Evolutionary conservation across 1,140 invertebrate genomes (phyloP).

Genomic region (Drosophila nigromelanica): DNA sequence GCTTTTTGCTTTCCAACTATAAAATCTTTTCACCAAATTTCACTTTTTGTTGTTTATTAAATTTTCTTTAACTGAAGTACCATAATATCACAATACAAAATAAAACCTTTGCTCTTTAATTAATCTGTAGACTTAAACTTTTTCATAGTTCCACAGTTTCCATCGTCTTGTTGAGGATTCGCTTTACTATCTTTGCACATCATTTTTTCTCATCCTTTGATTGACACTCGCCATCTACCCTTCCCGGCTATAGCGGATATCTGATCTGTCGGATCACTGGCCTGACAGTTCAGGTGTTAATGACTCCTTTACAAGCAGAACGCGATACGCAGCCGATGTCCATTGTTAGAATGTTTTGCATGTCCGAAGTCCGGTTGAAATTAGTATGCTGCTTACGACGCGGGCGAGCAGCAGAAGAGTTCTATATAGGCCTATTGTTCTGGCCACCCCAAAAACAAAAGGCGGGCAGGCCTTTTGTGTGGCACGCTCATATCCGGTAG

Average conservation of each 20-base stretch:
- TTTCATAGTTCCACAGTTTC: not conserved
- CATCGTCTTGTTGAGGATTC: not conserved
- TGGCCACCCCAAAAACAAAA: conserved; percentile 59
- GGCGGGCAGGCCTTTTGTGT: conserved; percentile 62
- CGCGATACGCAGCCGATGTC: conserved; percentile 1
- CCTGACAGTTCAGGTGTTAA: conserved; percentile 73
- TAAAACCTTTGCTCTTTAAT: not conserved
- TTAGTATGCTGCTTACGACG: conserved; percentile 27
- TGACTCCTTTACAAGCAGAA: conserved; percentile 60
- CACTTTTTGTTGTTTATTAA: too few relatives aligned
- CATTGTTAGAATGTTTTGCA: conserved; percentile 54
- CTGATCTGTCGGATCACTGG: conserved; percentile 69
- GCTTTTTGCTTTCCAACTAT: too few relatives aligned
- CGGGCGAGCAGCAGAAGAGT: conserved; percentile 26
- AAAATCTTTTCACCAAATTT: too few relatives aligned
- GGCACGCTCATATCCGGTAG: conserved; percentile 73
- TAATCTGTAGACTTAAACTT: not conserved
- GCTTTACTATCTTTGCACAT: not conserved
- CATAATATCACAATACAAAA: too few relatives aligned
- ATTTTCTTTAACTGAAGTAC: too few relatives aligned
- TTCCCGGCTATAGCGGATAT: conserved; percentile 36
- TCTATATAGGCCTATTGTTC: conserved; percentile 59
- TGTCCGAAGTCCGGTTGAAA: conserved; percentile 61
- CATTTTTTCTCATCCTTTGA: not conserved
- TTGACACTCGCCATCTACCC: not conserved